A percentile compares a stretch with the other conserved stretches of the same genome.
These are phyloP conservation scores for Marmota monax DNA, from an alignment of 2,113 vertebrate genomes.

Conservation along the genomic window DNA sequence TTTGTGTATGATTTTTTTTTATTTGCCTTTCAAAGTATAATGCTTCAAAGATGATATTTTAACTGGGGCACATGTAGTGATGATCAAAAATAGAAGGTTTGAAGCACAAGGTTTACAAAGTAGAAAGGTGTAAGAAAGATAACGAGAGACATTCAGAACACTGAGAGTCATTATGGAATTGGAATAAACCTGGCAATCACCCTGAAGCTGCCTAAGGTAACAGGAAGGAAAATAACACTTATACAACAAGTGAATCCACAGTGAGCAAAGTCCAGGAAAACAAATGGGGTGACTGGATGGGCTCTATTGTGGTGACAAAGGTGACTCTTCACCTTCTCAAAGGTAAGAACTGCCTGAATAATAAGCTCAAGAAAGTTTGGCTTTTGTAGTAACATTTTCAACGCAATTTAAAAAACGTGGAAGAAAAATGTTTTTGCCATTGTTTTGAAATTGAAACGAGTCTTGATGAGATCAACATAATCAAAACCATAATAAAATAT, in stretches of 20 bases:
- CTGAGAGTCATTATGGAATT: not conserved
- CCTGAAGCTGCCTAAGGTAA: not conserved
- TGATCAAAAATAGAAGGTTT: not conserved
- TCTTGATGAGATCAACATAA: not conserved
- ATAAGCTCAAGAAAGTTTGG: not conserved
- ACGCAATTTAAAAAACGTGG: not conserved
- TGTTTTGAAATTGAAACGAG: not conserved
- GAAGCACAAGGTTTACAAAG: not conserved
- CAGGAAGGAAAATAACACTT: not conserved
- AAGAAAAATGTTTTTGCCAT: not conserved
- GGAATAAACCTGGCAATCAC: not conserved
- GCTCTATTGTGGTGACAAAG: not conserved
- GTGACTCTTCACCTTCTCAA: not conserved
- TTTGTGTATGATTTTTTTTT: not conserved
- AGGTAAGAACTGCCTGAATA: not conserved
- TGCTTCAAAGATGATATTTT: not conserved
- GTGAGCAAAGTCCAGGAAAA: not conserved
- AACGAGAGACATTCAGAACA: not conserved
- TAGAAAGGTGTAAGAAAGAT: not conserved
- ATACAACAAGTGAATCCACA: not conserved
- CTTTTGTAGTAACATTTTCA: not conserved
- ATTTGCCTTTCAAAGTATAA: not conserved
- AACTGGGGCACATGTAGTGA: not conserved
- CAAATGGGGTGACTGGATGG: not conserved
- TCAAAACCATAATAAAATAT: conserved; percentile 5